Base-by-base conservation (phyloP, 2,113 vertebrate genomes). In the Dasyornis broadbenti region DNA sequence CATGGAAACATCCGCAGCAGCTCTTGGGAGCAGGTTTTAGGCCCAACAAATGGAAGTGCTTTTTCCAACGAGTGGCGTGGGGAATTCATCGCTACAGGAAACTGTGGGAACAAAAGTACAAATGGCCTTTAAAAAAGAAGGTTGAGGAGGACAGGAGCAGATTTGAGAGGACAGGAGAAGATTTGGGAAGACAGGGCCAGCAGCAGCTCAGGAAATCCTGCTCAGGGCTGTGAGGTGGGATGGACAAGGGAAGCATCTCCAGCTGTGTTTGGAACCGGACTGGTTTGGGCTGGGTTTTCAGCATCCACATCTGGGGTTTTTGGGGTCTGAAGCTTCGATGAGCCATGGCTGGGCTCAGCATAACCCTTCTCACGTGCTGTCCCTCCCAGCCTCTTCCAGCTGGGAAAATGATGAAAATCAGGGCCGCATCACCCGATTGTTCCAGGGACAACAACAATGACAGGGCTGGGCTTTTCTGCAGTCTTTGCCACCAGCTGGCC, bases 21-120 rank as follows among this genome's bases (percentile, higher is more conserved):
- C 65, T 81, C 50, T 47, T 89, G 89, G 69, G 15, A 75, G 84
- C 47, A 82, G 77, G 26, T 52, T 69, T 65, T 50, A 53, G 84
- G 88, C 84, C 84, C 93, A 91, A 31, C 57, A n/a, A 57, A 76
- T 83, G 91, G 92, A 93, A 93, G 72, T 93, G 53, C 15, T 91
- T 86, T 78, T 91, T 82, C 84, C 90, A 89, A 0, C 0, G 0
- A 59, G 35, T 77, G 72, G 19, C 64, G 75, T 73, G 72, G 81
- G 73, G 85, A 60, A 87, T 92, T 85, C 35, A 11, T 21, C 35
- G 75, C 79, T 90, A 7, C 86, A 94, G 96, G 82, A 82, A 93
- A 35, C 30, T 37, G n/a, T 47, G 45, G 94, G 82, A 70, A 79
- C 49, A 0, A 56, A 85, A 75, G 30, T 20, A 33, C 20, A 54